Evolutionary conservation across 1,140 invertebrate species (phyloP).

Genomic region (Venturia canescens): DNA sequence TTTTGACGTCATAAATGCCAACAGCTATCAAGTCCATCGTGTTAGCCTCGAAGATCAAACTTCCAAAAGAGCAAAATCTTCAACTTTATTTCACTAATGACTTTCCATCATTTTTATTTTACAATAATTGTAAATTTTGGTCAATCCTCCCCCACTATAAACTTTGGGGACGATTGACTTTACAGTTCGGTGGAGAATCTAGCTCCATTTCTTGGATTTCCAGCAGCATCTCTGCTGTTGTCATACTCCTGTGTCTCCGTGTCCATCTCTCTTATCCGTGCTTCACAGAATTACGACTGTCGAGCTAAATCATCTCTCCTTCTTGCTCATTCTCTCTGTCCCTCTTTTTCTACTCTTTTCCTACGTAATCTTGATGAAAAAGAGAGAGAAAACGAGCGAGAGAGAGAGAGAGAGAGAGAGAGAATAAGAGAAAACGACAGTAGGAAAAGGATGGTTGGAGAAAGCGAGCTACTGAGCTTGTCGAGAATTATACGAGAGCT

Average conservation of each 20-base stretch:
- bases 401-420: not conserved
- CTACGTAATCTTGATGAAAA: not conserved
- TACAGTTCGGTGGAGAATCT: not conserved
- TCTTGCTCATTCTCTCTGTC: not conserved
- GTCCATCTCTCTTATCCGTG: not conserved
- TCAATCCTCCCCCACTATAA: too few species aligned
- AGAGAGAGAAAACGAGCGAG: not conserved
- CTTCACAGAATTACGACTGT: constrained; percentile 36
- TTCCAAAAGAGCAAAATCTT: too few species aligned
- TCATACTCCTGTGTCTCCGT: constrained; percentile 22
- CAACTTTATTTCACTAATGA: too few species aligned
- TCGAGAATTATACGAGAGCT: constrained; percentile 27
- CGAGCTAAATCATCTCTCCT: constrained; percentile 25
- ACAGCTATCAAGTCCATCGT: too few species aligned
- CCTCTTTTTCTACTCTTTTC: not conserved
- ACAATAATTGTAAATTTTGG: too few species aligned
- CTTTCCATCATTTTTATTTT: too few species aligned
- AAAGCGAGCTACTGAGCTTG: constrained; percentile 20
- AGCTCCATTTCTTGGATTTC: constrained; percentile 27
- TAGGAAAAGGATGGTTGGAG: not conserved
- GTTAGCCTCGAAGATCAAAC: too few species aligned
- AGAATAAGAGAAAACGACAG: not conserved
- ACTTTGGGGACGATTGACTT: not conserved
- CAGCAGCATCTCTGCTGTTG: not conserved
- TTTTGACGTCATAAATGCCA: too few species aligned